A percentile compares a stretch with the other conserved stretches of the same genome.
These are phyloP conservation scores for Xiphorhynchus erythropygius DNA, from an alignment of 2,797 vertebrate species.

Conservation along the genomic window DNA sequence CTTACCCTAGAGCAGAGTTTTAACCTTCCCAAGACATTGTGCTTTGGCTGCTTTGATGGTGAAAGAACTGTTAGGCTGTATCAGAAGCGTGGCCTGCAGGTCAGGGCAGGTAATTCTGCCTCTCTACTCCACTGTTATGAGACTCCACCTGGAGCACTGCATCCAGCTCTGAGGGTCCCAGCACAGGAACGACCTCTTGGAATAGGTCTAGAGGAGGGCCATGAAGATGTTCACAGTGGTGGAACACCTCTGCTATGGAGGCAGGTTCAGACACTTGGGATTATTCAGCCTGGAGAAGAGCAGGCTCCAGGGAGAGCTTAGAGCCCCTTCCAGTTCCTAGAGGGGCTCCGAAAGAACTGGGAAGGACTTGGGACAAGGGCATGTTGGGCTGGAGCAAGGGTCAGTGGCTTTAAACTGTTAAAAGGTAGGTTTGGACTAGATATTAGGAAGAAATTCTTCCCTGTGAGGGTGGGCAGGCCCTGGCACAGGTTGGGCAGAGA, in stretches of 20 bases:
- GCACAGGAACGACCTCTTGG: neutral
- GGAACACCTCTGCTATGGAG: accelerated
- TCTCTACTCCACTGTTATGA: neutral
- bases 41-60: neutral
- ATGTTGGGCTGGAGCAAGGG: neutral
- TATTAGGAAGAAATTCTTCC: accelerated
- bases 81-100: neutral
- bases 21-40: neutral
- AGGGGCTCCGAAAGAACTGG: neutral
- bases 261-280: neutral
- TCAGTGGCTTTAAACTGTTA: neutral
- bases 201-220: neutral
- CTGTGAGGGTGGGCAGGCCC: accelerated
- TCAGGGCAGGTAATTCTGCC: neutral
- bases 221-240: neutral
- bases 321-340: neutral
- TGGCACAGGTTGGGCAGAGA: neutral
- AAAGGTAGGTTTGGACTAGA: accelerated
- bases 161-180: accelerated
- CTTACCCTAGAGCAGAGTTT: neutral
- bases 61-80: neutral
- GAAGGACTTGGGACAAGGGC: neutral
- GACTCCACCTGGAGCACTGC: neutral
- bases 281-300: neutral
- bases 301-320: neutral